Conservation (phyloP, 2,888 invertebrate species). For the Drosophila atripex region DNA sequence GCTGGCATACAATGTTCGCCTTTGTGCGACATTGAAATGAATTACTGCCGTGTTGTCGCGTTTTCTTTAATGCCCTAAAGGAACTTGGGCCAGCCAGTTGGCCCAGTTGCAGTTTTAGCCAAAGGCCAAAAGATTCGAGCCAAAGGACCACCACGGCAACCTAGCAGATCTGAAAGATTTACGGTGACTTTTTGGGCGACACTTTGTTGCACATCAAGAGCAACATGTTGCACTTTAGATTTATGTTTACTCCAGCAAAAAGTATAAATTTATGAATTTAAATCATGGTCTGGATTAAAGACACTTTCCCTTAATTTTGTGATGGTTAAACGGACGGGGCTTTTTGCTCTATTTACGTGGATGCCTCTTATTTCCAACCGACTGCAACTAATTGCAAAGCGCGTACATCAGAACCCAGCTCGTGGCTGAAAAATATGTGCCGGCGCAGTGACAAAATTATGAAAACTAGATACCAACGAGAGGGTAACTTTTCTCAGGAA, state of each 20-base stretch:
- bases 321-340: slow-evolving; percentile 5
- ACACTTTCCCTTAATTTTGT: slow-evolving; percentile 22
- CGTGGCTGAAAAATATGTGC: slow-evolving; percentile 19
- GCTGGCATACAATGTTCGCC: slow-evolving; percentile 48
- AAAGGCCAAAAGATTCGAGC: slow-evolving; percentile 9
- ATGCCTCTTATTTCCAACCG: slow-evolving; percentile 30
- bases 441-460: slow-evolving; percentile 19
- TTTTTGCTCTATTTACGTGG: slow-evolving; percentile 29
- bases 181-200: slow-evolving; percentile 64
- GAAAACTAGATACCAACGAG: slow-evolving; percentile 23
- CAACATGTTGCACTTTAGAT: slow-evolving; percentile 62
- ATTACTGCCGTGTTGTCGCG: slow-evolving; percentile 58
- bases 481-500: slow-evolving; percentile 9
- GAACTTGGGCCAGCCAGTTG: background rate
- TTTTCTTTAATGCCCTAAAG: slow-evolving; percentile 21
- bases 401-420: slow-evolving; percentile 40
- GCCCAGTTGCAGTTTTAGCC: slow-evolving; percentile 4
- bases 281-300: slow-evolving; percentile 27
- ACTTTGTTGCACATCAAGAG: slow-evolving; percentile 54
- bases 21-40: slow-evolving; percentile 69
- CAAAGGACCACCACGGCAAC: slow-evolving; percentile 3
- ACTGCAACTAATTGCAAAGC: slow-evolving; percentile 63
- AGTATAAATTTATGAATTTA: slow-evolving; percentile 54
- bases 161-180: slow-evolving; percentile 60
- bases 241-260: slow-evolving; percentile 51